phyloP scores from a whole-genome alignment of 2,888 invertebrate genomes.

The Yponomeuta plumbellus region DNA sequence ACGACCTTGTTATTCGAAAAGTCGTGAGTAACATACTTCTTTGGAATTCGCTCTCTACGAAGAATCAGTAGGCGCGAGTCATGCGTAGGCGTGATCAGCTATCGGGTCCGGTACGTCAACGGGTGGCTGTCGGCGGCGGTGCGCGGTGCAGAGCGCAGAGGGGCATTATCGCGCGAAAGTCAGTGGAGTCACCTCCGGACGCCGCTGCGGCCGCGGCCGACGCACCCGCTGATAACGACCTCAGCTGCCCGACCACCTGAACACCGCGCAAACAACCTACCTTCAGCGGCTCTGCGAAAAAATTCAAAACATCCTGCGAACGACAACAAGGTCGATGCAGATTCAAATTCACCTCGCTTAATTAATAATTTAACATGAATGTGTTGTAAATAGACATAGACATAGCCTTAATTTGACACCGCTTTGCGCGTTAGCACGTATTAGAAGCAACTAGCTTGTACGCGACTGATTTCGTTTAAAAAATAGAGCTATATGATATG shows the following conservation, averaged over 20 bases:
- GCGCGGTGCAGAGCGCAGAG: slow-evolving; percentile 13
- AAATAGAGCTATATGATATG: background rate
- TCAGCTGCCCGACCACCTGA: slow-evolving; percentile 32
- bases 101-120: slow-evolving; percentile 29
- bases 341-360: background rate
- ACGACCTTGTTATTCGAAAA: slow-evolving; percentile 3
- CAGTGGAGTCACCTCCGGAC: slow-evolving; percentile 44
- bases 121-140: slow-evolving; percentile 34
- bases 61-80: slow-evolving; percentile 1
- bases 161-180: slow-evolving; percentile 32
- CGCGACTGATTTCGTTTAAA: background rate
- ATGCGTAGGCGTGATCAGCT: slow-evolving; percentile 14
- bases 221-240: slow-evolving; percentile 37
- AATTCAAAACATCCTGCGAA: background rate
- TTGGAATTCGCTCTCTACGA: background rate
- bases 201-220: slow-evolving; percentile 22
- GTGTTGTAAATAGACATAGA: background rate
- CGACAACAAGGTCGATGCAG: background rate
- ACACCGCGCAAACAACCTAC: slow-evolving; percentile 7
- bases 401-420: no score
- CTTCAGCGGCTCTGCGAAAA: background rate
- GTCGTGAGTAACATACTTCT: background rate
- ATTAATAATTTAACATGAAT: background rate
- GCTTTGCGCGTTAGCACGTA: background rate
- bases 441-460: background rate